Evolutionary conservation across 2,888 invertebrate genomes (phyloP).

Genomic region (Mythimna albipuncta): DNA sequence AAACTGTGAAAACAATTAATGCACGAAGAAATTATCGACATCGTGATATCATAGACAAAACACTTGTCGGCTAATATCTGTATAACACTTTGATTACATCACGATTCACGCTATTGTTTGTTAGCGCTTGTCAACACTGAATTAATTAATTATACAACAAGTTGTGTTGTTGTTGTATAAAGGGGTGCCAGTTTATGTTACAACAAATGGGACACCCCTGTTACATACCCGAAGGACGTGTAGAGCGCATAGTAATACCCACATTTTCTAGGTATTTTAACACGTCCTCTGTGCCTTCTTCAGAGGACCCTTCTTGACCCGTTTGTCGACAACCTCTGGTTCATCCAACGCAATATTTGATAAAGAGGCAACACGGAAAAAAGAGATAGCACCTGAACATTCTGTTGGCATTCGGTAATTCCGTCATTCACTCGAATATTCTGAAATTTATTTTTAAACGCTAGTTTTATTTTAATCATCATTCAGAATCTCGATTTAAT

Average conservation of each 20-base stretch:
- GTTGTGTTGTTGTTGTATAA: constrained; percentile 10
- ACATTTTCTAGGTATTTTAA: background rate
- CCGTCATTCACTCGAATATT: no score
- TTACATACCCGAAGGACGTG: background rate
- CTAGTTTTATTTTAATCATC: no score
- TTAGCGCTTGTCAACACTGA: constrained; percentile 20
- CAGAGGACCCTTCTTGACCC: no score
- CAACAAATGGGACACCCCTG: constrained; percentile 4
- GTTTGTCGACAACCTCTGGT: no score
- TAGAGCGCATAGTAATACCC: background rate
- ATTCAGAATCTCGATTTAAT: no score
- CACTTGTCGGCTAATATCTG: constrained; percentile 18
- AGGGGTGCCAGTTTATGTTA: constrained; percentile 1
- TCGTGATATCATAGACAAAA: constrained; percentile 18
- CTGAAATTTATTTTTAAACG: no score
- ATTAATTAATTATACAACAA: constrained; percentile 28
- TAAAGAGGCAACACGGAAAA: no score
- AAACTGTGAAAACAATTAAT: constrained; percentile 33
- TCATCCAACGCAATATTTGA: no score
- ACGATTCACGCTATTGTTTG: constrained; percentile 27
- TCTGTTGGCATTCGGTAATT: no score
- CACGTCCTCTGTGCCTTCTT: background rate
- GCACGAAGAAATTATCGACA: constrained; percentile 19
- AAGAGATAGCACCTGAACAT: no score
- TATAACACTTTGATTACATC: constrained; percentile 13